Evolutionary conservation across 2,888 invertebrate species (phyloP), one percentile per base, ranked within the genome.

Genomic region (Drosophila recens): DNA sequence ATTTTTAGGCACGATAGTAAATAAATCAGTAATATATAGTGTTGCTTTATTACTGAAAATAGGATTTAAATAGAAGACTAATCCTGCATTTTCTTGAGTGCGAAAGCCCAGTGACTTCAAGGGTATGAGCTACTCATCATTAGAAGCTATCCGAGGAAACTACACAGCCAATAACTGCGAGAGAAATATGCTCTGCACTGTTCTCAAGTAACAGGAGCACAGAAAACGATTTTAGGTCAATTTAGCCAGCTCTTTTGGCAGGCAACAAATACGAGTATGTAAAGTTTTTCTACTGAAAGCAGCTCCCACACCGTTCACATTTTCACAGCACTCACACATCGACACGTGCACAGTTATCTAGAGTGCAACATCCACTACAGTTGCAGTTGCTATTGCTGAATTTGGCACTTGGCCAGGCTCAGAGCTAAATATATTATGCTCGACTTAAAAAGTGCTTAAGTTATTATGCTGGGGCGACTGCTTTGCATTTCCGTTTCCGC

Each of bases 381-480:
- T 36, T 65, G 52, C 46, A 59, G 43, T 51, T 52, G 13, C 36
- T 43, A n/a, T 36, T 42, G 8, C 30, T 8, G 30, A 30, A 30
- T n/a, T 36, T 57, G 67, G 70, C 59, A 61, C n/a, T 30, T 58
- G 46, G 63, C 54, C 43, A 45, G 58, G 33, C 43, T 43, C 46
- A 52, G 42, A 48, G 52, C 38, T 13, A 54, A 64, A 79, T 72
- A 75, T 67, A 70, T 84, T 62, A 82, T 75, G 84, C 71, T 66
- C 80, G 67, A 78, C 82, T 83, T 83, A 79, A 69, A 79, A 82
- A 83, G 75, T 75, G 73, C 82, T 84, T 83, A 84, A 83, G 73
- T 75, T 83, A 84, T 83, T 83, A 84, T 58, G 67, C 59, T 70
- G 66, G 54, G 61, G 23, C 36, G 57, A 15, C 51, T 72, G 66